Conservation (phyloP, 2,797 vertebrate species). For the Cheirogaleus major region DNA sequence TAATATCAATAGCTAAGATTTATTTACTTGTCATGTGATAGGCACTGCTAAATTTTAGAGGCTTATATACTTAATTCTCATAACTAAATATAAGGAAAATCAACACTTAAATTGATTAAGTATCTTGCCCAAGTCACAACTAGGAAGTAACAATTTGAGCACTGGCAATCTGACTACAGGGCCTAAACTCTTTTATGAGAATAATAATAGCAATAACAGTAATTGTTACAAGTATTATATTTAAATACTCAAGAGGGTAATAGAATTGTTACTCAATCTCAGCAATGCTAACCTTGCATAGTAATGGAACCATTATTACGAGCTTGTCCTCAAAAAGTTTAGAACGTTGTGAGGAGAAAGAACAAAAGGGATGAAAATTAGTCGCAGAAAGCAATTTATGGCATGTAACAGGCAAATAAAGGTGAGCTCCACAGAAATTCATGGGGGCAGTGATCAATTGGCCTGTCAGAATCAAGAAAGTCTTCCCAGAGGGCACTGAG, state of each 20-base stretch:
- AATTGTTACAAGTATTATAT: background rate
- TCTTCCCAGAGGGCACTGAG: background rate
- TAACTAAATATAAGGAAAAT: background rate
- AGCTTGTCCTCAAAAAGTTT: background rate
- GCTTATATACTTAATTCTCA: background rate
- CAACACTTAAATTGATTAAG: background rate
- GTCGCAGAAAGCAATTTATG: background rate
- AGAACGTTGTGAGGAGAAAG: background rate
- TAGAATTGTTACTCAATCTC: background rate
- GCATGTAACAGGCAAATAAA: background rate
- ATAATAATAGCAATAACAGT: background rate
- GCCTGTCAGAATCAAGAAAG: background rate
- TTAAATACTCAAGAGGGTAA: background rate
- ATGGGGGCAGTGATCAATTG: background rate
- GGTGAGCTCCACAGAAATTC: background rate
- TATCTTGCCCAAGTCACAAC: background rate
- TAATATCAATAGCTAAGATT: background rate
- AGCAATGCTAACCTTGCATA: background rate
- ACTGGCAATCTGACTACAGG: background rate
- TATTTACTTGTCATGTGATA: background rate
- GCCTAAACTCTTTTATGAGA: background rate
- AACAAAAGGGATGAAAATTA: background rate
- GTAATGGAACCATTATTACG: background rate
- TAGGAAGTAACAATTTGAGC: background rate
- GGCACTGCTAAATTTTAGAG: background rate